A percentile compares a stretch with the other conserved stretches of the same genome.
Evolutionary conservation across 1,140 invertebrate species (phyloP).

Genomic region (Camponotus floridanus): DNA sequence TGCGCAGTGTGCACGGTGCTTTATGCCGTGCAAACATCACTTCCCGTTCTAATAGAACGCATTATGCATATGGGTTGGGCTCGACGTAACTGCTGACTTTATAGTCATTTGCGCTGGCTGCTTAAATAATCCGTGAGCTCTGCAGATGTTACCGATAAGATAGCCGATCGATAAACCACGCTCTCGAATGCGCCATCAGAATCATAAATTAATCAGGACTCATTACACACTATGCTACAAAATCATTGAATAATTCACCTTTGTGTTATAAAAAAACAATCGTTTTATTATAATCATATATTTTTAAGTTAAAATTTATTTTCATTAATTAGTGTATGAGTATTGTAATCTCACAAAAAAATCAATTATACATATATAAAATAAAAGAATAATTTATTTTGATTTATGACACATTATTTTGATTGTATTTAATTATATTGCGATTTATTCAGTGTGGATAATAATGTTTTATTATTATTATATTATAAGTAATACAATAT

Average conservation of each 20-base stretch:
- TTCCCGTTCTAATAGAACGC: conserved; percentile 65
- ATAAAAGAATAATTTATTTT: not conserved
- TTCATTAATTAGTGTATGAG: not conserved
- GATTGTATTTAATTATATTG: not conserved
- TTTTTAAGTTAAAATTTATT: not conserved
- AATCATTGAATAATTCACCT: conserved; percentile 29
- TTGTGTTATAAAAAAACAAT: not conserved
- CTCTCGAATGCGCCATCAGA: conserved; percentile 7
- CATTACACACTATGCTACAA: conserved; percentile 17
- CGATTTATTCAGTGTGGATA: not conserved
- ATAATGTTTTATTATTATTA: too few species aligned
- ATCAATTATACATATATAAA: not conserved
- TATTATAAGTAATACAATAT: not conserved
- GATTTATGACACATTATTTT: not conserved
- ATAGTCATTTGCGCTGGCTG: conserved; percentile 71
- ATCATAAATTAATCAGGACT: conserved; percentile 47
- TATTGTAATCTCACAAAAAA: not conserved
- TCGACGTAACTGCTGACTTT: conserved; percentile 72
- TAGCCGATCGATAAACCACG: conserved; percentile 46
- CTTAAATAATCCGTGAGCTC: conserved; percentile 71
- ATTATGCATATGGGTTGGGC: conserved; percentile 75
- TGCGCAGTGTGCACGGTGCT: conserved; percentile 54
- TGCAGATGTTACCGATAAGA: conserved; percentile 62
- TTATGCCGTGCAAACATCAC: conserved; percentile 74
- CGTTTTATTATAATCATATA: not conserved